Evolutionary conservation across 1,140 invertebrate species (phyloP).

Genomic region (Bombus ignitus): DNA sequence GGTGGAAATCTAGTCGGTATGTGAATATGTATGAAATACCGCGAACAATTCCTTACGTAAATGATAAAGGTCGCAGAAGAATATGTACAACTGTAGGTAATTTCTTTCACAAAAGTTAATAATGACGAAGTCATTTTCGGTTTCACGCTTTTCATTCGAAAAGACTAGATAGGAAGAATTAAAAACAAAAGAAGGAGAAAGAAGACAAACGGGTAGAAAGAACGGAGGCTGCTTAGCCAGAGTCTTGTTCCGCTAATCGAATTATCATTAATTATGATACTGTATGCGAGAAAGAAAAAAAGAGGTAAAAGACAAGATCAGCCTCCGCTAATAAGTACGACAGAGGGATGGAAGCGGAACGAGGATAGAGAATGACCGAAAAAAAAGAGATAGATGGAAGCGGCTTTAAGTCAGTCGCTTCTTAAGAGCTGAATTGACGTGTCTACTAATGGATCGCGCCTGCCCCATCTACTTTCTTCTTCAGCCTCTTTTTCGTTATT

Average conservation of each 20-base stretch:
- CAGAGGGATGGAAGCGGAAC: constrained; percentile 20
- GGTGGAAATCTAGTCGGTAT: neutral
- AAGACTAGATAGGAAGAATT: neutral
- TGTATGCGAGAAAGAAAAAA: constrained; percentile 52
- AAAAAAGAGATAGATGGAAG: constrained; percentile 70
- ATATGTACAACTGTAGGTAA: too few species aligned
- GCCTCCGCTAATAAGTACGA: constrained; percentile 69
- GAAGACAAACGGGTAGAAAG: constrained; percentile 14
- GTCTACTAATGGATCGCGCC: constrained; percentile 83
- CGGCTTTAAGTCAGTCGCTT: constrained; percentile 78
- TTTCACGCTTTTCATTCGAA: neutral
- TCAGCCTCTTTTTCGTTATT: constrained; percentile 49
- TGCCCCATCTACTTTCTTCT: constrained; percentile 66
- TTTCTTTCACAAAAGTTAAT: neutral
- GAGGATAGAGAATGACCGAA: constrained; percentile 52
- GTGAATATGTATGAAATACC: neutral
- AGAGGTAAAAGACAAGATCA: constrained; percentile 55
- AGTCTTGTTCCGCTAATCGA: constrained; percentile 78
- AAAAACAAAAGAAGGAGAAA: neutral
- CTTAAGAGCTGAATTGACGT: constrained; percentile 82
- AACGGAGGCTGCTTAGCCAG: constrained; percentile 61
- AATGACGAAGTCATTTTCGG: neutral
- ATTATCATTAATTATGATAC: constrained; percentile 79
- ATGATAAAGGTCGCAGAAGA: too few species aligned
- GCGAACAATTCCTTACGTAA: too few species aligned